These are phyloP conservation scores for Campaea margaritaria DNA, from an alignment of 2,888 invertebrate genomes.

Conservation along the genomic window DNA sequence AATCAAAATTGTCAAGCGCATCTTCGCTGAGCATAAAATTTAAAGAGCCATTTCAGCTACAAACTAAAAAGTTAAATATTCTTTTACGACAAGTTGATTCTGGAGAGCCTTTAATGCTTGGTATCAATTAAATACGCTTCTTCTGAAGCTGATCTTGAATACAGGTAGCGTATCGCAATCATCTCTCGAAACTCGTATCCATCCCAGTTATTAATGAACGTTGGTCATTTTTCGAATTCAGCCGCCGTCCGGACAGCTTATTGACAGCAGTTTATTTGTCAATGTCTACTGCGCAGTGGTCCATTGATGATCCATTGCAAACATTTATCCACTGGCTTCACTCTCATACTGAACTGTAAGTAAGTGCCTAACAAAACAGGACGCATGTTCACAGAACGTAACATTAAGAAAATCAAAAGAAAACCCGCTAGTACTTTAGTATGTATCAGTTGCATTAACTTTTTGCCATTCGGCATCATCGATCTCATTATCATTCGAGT, in stretches of 20 bases:
- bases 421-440: conserved; percentile 51
- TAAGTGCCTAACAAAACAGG: conserved; percentile 31
- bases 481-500: conserved; percentile 52
- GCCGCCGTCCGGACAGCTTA: conserved; percentile 63
- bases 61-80: too few relatives aligned
- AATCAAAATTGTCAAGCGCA: conserved; percentile 33
- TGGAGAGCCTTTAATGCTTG: neutral
- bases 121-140: neutral
- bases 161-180: conserved; percentile 74
- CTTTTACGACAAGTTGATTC: too few relatives aligned
- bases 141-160: conserved; percentile 54
- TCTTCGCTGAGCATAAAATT: conserved; percentile 4
- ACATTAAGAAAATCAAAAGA: conserved; percentile 60
- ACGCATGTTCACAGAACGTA: conserved; percentile 52
- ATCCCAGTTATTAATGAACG: conserved; percentile 77
- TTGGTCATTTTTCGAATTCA: conserved; percentile 67
- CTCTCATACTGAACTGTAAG: neutral
- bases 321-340: conserved; percentile 57
- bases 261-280: conserved; percentile 79
- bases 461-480: conserved; percentile 40
- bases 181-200: conserved; percentile 67
- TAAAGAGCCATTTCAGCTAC: too few relatives aligned
- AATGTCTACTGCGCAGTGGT: conserved; percentile 68
- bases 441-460: conserved; percentile 48
- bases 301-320: conserved; percentile 66